Evolutionary conservation across 2,113 vertebrate species (phyloP).

Genomic region (Erythrolamprus reginae): DNA sequence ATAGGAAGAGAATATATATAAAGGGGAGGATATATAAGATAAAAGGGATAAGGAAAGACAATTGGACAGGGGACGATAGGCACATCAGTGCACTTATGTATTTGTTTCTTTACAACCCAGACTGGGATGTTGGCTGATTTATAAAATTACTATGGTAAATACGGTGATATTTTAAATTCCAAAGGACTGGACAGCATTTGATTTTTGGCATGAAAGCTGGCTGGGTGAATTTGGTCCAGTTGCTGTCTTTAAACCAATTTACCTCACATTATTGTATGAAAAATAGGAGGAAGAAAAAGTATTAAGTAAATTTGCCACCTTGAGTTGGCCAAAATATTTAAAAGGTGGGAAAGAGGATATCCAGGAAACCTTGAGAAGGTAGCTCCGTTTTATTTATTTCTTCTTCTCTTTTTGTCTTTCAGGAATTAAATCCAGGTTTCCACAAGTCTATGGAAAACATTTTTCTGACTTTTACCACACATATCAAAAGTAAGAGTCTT

Average conservation of each 20-base stretch:
- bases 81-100: no score
- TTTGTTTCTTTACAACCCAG: neutral
- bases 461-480: conserved; percentile 76
- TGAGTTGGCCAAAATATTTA: neutral
- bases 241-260: neutral
- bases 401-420: conserved; percentile 33
- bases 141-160: neutral
- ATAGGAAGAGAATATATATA: no score
- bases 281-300: neutral
- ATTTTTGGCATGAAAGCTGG: neutral
- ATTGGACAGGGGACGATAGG: no score
- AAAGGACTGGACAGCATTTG: neutral
- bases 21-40: no score
- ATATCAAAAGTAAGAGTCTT: conserved; percentile 82
- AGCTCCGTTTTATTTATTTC: neutral
- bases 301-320: neutral
- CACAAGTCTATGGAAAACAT: conserved; percentile 87
- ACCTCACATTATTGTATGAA: neutral
- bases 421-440: conserved; percentile 74
- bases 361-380: conserved; percentile 2
- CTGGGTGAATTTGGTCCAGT: neutral
- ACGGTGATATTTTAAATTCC: neutral
- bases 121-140: neutral
- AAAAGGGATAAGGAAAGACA: no score
- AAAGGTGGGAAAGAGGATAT: neutral